These are phyloP conservation scores for pig (Sus scrofa) DNA, from an alignment of 2,113 vertebrate genomes.

Conservation along the genomic window DNA sequence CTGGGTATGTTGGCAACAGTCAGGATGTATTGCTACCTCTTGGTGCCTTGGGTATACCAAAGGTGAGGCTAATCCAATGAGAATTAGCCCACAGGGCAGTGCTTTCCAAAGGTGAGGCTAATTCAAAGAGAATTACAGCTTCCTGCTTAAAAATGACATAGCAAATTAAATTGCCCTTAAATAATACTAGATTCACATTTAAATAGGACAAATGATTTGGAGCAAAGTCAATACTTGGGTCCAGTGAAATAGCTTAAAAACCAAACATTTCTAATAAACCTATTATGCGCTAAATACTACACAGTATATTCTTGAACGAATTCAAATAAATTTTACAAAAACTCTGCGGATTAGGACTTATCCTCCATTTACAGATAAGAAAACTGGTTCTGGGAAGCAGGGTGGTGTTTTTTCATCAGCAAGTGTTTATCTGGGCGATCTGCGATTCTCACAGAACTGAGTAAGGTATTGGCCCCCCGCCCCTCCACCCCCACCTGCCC, in stretches of 20 bases:
- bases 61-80: neutral
- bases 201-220: neutral
- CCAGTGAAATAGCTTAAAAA: neutral
- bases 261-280: neutral
- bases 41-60: neutral
- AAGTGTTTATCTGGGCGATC: neutral
- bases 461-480: neutral
- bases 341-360: neutral
- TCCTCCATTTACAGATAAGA: neutral
- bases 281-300: neutral
- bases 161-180: slow-evolving; percentile 14
- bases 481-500: too few species aligned
- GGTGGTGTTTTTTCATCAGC: neutral
- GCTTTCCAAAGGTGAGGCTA: neutral
- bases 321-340: neutral
- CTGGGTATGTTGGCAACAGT: neutral
- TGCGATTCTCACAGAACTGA: neutral
- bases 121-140: neutral
- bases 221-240: neutral
- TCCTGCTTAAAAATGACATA: neutral
- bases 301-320: neutral
- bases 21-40: neutral
- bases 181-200: neutral
- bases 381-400: neutral
- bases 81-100: neutral